Evolutionary conservation across 2,888 invertebrate genomes (phyloP).

Genomic region (Aphidius colemani): DNA sequence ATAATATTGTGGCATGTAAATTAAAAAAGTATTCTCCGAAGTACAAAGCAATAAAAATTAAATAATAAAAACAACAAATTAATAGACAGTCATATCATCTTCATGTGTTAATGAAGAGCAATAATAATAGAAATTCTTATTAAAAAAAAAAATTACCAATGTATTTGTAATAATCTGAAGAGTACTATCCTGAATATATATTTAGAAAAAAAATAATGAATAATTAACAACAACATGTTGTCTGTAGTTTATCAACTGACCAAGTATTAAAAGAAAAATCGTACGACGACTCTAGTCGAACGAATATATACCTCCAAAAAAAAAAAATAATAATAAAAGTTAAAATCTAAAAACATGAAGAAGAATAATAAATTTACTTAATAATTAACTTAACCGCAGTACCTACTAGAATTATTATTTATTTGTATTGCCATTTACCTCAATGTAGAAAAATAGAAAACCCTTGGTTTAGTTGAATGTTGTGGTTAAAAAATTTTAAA

Average conservation of each 20-base stretch:
- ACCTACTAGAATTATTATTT: slow-evolving; percentile 52
- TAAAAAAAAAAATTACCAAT: not conserved
- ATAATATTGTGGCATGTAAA: not conserved
- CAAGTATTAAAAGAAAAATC: slow-evolving; percentile 48
- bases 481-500: too few species aligned
- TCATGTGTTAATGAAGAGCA: too few species aligned
- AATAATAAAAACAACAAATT: too few species aligned
- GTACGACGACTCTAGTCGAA: slow-evolving; percentile 59
- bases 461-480: not conserved
- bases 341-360: slow-evolving; percentile 24
- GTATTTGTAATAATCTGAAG: not conserved
- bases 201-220: slow-evolving; percentile 16
- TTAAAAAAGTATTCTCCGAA: slow-evolving; percentile 7
- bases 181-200: slow-evolving; percentile 2
- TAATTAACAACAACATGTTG: slow-evolving; percentile 33
- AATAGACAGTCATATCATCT: slow-evolving; percentile 1
- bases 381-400: slow-evolving; percentile 47
- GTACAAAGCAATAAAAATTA: slow-evolving; percentile 31
- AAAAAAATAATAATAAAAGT: slow-evolving; percentile 10
- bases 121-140: not conserved
- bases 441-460: slow-evolving; percentile 41
- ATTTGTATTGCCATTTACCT: slow-evolving; percentile 50
- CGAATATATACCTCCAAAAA: slow-evolving; percentile 52
- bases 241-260: slow-evolving; percentile 37
- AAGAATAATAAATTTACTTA: slow-evolving; percentile 34